Base-by-base conservation (phyloP, 2,888 invertebrate genomes). In the Petrolisthes cinctipes region DNA sequence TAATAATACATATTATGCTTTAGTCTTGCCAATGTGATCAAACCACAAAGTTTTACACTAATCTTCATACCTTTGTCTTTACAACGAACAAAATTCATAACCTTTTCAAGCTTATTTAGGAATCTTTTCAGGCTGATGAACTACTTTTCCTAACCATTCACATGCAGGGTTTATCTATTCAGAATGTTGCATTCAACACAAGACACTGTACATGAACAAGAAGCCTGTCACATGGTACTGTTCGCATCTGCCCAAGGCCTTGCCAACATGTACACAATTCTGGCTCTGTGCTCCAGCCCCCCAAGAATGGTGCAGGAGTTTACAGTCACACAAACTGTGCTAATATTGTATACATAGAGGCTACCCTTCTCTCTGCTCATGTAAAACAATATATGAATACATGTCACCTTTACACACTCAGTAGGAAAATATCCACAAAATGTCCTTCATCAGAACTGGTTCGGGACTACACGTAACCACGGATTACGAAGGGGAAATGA, bases 191-290 rank as follows among this genome's bases (percentile, higher is more conserved):
- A 87, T 87, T 88, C 87, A 88, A 88, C 87, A 88, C 87, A 88
- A 88, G 87, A 88, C 87, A 88, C 84, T 88, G 87, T 88, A 88
- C 84, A 88, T 84, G 84, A 88, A 88, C 86, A 86, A 88, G 71
- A 88, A 88, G 87, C 87, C 84, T 84, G 87, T 88, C 87, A 88
- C 87, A 88, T 88, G 83, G 87, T 88, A 88, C 80, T 88, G 83
- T 88, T 88, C 87, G 87, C 87, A 88, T 88, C 87, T 88, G 87
- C 87, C 87, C 87, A 88, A 88, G 81, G 87, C 87, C 87, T 88
- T 88, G 87, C 87, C 87, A 84, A 80, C 81, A 84, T 88, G 81
- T 78, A 88, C 80, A 88, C 87, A 88, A 88, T 88, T 81, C 84
- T 73, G 84, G 81, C 87, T 88, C 81, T 71, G 87, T 73, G 51